Conservation (phyloP, 2,888 invertebrate genomes). For the Acleris holmiana region DNA sequence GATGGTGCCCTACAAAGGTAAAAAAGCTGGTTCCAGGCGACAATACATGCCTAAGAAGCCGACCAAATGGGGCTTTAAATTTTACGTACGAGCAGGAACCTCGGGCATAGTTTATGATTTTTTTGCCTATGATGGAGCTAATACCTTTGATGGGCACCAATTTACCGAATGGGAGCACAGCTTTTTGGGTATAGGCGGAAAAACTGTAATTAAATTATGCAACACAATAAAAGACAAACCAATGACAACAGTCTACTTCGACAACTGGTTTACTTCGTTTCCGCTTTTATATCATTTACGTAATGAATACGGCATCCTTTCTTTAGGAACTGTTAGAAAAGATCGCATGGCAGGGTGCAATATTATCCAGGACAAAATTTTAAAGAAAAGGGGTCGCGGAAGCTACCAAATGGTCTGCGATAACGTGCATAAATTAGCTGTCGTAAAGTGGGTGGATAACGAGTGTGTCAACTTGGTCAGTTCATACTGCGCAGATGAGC, state of each 20-base stretch:
- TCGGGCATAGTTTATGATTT: too few species aligned
- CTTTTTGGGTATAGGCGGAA: constrained; percentile 15
- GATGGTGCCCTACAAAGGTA: constrained; percentile 40
- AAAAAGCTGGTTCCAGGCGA: constrained; percentile 37
- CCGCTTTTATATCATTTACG: constrained; percentile 3
- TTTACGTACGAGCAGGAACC: too few species aligned
- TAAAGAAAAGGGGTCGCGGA: constrained; percentile 32
- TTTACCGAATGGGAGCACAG: too few species aligned
- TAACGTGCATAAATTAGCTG: constrained; percentile 26
- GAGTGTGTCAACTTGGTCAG: constrained; percentile 20
- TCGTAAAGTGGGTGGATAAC: constrained; percentile 32
- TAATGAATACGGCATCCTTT: constrained; percentile 9
- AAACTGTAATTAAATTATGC: constrained; percentile 34
- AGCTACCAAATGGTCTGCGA: constrained; percentile 31
- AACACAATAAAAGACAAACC: constrained; percentile 33
- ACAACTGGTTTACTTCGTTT: constrained; percentile 20
- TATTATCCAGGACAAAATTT: constrained; percentile 23
- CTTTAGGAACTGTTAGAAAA: constrained; percentile 3
- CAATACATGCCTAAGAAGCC: constrained; percentile 37
- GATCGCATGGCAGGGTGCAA: constrained; percentile 9
- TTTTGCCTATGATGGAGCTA: too few species aligned
- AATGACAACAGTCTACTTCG: constrained; percentile 36
- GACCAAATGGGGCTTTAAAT: constrained; percentile 5
- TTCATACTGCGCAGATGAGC: constrained; percentile 26
- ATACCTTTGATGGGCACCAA: too few species aligned